Conservation (phyloP, 2,888 invertebrate genomes). For the Rhabditoides inermis region DNA sequence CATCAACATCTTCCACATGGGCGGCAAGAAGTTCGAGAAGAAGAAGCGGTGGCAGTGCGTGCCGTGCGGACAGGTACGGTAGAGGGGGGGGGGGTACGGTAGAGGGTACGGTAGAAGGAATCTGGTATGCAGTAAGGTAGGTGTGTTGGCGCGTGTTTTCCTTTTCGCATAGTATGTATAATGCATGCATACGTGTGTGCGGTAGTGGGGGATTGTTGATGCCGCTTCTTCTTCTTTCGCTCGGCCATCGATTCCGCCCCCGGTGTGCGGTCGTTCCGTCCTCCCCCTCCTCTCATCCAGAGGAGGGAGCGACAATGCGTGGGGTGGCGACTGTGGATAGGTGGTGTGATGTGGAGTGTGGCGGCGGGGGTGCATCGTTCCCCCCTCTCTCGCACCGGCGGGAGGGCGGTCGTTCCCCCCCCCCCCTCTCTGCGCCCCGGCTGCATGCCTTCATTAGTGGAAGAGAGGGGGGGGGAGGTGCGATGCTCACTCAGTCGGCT, state of each 20-base stretch:
- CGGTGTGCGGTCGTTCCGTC: conserved; percentile 1
- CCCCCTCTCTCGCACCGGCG: too few relatives aligned
- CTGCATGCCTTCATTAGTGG: too few relatives aligned
- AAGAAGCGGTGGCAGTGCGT: conserved; percentile 4
- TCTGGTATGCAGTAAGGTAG: neutral
- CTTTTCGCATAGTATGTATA: too few relatives aligned
- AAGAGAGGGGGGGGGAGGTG: too few relatives aligned
- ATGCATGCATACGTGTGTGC: neutral
- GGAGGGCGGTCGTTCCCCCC: too few relatives aligned
- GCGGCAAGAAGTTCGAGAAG: neutral
- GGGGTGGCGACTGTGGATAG: too few relatives aligned
- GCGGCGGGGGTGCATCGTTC: too few relatives aligned
- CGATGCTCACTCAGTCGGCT: too few relatives aligned
- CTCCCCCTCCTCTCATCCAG: neutral
- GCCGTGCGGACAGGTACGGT: neutral
- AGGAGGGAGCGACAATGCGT: too few relatives aligned
- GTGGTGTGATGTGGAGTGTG: too few relatives aligned
- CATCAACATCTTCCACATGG: conserved; percentile 5
- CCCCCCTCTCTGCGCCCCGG: too few relatives aligned
- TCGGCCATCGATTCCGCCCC: neutral
- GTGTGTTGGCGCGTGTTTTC: neutral
- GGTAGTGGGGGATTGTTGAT: neutral
- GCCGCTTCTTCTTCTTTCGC: neutral
- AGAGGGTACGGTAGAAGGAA: neutral
- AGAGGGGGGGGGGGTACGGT: too few relatives aligned